These are phyloP conservation scores for Luscinia megarhynchos DNA, from an alignment of 2,797 vertebrate species.

Conservation along the genomic window DNA sequence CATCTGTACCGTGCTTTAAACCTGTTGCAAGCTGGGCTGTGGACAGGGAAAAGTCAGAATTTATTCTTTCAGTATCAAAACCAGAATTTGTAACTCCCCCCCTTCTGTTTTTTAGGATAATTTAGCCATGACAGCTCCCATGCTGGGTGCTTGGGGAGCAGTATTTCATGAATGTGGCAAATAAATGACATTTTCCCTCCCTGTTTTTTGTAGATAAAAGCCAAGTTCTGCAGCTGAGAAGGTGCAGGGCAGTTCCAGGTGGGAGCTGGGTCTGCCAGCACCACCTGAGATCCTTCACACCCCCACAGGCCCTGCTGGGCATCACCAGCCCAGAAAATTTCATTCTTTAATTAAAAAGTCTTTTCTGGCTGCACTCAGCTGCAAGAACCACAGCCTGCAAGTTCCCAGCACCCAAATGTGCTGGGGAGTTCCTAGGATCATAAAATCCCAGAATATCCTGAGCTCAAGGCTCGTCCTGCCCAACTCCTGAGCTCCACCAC, in stretches of 20 bases:
- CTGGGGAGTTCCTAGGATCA: background rate
- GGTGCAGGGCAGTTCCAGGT: background rate
- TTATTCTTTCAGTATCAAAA: conserved; percentile 9
- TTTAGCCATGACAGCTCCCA: background rate
- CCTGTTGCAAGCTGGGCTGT: conserved; percentile 54
- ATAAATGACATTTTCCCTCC: background rate
- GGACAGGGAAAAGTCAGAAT: conserved; percentile 12
- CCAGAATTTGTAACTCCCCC: background rate
- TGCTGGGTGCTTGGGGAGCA: background rate
- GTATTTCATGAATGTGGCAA: background rate
- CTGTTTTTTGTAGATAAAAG: background rate
- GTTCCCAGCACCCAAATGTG: background rate
- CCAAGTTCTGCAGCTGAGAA: background rate
- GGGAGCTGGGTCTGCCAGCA: background rate
- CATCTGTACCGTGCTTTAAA: conserved; percentile 51
- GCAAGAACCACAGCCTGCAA: background rate
- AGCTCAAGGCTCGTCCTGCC: background rate
- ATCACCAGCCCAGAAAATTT: background rate
- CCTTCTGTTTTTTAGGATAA: background rate
- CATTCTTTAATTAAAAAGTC: background rate
- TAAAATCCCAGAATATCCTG: background rate
- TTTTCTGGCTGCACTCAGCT: background rate
- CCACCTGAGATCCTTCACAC: rapidly evolving
- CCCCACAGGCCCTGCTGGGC: background rate
- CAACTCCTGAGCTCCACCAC: rapidly evolving